Conservation (phyloP, 2,113 vertebrate genomes). For the Leiothrix lutea region DNA sequence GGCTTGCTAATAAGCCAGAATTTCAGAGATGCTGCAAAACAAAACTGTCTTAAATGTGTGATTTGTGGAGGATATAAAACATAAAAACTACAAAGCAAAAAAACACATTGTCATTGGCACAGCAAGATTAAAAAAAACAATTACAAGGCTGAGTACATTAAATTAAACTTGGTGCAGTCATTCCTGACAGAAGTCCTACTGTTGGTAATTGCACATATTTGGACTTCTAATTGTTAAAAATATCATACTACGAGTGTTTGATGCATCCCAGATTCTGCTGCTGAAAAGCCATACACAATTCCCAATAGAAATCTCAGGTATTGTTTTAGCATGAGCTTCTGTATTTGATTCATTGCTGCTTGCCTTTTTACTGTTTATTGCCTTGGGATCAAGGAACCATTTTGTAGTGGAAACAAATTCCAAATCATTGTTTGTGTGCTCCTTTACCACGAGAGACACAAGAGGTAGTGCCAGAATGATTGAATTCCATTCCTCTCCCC, state of each 20-base stretch:
- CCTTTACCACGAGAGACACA: background rate
- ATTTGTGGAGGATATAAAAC: constrained; percentile 25
- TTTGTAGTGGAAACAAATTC: constrained; percentile 16
- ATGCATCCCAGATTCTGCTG: background rate
- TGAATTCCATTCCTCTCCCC: background rate
- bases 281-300: background rate
- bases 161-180: constrained; percentile 32
- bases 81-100: background rate
- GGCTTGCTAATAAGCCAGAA: constrained; percentile 15
- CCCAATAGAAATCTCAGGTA: background rate
- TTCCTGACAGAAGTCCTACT: constrained; percentile 33
- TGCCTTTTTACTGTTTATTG: constrained; percentile 2
- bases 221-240: constrained; percentile 38
- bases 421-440: background rate
- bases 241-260: background rate
- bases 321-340: background rate
- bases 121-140: constrained; percentile 42
- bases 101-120: background rate
- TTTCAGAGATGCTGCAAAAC: constrained; percentile 8
- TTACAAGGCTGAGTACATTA: constrained; percentile 52
- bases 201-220: background rate
- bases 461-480: background rate
- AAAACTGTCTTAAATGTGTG: constrained; percentile 11
- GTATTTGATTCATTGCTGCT: background rate
- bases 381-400: constrained; percentile 11